phyloP scores from a whole-genome alignment of 1,140 invertebrate genomes.

The Apis florea region DNA sequence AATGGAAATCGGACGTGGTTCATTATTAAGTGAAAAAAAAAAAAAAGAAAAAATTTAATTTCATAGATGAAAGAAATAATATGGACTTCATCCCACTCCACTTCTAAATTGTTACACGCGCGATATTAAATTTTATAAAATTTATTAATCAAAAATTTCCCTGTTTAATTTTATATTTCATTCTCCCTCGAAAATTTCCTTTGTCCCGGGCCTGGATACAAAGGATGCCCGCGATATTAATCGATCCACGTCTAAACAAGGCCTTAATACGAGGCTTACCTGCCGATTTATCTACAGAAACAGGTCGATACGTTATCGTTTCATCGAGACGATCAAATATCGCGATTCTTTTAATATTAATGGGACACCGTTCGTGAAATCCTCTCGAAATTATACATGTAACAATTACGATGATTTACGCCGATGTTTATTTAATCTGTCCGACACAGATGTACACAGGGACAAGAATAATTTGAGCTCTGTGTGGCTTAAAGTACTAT shows the following conservation, averaged over 20 bases:
- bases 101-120: background rate
- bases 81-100: background rate
- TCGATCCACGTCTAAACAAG: background rate
- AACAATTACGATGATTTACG: slow-evolving; percentile 17
- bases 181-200: background rate
- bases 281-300: background rate
- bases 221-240: background rate
- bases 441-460: background rate
- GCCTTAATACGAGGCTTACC: background rate
- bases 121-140: too few relatives aligned
- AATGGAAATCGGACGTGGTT: background rate
- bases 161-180: too few relatives aligned
- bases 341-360: background rate
- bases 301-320: background rate
- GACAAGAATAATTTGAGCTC: too few relatives aligned
- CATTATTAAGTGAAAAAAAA: background rate
- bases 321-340: background rate
- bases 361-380: background rate
- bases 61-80: background rate
- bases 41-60: background rate
- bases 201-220: background rate
- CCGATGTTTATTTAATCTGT: slow-evolving; percentile 18
- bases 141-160: too few relatives aligned
- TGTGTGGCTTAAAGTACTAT: background rate
- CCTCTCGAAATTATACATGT: background rate